A percentile compares a stretch with the other conserved stretches of the same genome.
Evolutionary conservation across 2,888 invertebrate genomes (phyloP).

Genomic region (Hemicrepidius hirtus): DNA sequence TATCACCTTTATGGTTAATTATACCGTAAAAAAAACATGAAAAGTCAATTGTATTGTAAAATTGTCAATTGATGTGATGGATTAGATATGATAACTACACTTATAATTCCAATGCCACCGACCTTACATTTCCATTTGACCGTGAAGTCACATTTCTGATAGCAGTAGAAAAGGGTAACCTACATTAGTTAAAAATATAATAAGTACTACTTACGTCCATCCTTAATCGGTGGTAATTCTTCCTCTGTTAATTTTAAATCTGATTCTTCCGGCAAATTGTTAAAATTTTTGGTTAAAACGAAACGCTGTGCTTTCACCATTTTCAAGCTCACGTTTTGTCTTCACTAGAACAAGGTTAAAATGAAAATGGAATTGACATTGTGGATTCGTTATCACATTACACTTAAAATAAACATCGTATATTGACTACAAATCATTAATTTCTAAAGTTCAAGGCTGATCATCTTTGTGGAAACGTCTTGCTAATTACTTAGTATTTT

Average conservation of each 20-base stretch:
- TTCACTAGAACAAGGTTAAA: constrained; percentile 7
- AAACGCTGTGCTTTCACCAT: constrained; percentile 79
- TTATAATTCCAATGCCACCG: no score
- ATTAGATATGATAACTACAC: no score
- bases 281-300: constrained; percentile 78
- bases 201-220: constrained; percentile 78
- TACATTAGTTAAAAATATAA: neutral
- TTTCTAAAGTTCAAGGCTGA: constrained; percentile 21
- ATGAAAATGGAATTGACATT: neutral
- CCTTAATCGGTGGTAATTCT: constrained; percentile 77
- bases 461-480: neutral
- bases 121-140: neutral
- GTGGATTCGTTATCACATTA: constrained; percentile 5
- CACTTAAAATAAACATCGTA: constrained; percentile 16
- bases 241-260: constrained; percentile 83
- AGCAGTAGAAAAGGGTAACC: neutral
- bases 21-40: no score
- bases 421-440: constrained; percentile 13
- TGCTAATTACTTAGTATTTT: neutral
- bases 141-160: constrained; percentile 41
- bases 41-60: no score
- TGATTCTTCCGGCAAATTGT: constrained; percentile 78
- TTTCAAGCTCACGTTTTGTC: constrained; percentile 1
- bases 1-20: no score
- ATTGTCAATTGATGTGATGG: no score